Evolutionary conservation across 2,888 invertebrate genomes (phyloP).

Genomic region (Schizotus pectinicornis): DNA sequence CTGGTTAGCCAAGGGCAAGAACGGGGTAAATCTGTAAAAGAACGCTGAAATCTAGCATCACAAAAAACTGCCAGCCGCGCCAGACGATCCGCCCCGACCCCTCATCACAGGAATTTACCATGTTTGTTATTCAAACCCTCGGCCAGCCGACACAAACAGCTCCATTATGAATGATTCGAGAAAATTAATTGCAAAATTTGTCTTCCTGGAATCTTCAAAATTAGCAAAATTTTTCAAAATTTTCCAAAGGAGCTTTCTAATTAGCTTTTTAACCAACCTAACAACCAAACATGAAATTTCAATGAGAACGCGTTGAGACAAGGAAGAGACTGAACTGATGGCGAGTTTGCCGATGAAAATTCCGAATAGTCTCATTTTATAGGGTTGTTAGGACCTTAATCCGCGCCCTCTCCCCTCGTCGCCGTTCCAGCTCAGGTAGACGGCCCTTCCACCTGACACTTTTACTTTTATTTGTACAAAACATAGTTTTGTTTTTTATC

Average conservation of each 20-base stretch:
- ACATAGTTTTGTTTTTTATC: slow-evolving; percentile 27
- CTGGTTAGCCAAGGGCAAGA: slow-evolving; percentile 29
- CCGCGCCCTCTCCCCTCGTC: slow-evolving; percentile 6
- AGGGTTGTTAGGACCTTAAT: not conserved
- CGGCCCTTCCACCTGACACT: slow-evolving; percentile 35
- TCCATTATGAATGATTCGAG: too few relatives aligned
- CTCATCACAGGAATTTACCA: slow-evolving; percentile 11
- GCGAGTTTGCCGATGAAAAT: slow-evolving; percentile 7
- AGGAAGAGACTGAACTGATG: too few relatives aligned
- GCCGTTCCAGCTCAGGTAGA: slow-evolving; percentile 18
- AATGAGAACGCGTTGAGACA: too few relatives aligned
- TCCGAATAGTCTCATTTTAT: not conserved
- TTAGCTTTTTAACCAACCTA: too few relatives aligned
- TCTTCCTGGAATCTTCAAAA: too few relatives aligned
- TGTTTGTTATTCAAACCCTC: slow-evolving; percentile 19
- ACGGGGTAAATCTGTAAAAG: slow-evolving; percentile 31
- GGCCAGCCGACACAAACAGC: not conserved
- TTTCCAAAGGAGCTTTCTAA: too few relatives aligned
- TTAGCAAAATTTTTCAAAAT: too few relatives aligned
- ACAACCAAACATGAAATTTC: too few relatives aligned
- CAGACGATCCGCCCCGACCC: slow-evolving; percentile 23
- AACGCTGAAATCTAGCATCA: slow-evolving; percentile 31
- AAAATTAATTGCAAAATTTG: too few relatives aligned
- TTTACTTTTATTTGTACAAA: slow-evolving; percentile 35
- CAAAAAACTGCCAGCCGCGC: slow-evolving; percentile 27